Percentiles rank a stretch among this genome's conserved stretches.
phyloP scores from a whole-genome alignment of 2,113 vertebrate species.

The Erythrolamprus reginae region DNA sequence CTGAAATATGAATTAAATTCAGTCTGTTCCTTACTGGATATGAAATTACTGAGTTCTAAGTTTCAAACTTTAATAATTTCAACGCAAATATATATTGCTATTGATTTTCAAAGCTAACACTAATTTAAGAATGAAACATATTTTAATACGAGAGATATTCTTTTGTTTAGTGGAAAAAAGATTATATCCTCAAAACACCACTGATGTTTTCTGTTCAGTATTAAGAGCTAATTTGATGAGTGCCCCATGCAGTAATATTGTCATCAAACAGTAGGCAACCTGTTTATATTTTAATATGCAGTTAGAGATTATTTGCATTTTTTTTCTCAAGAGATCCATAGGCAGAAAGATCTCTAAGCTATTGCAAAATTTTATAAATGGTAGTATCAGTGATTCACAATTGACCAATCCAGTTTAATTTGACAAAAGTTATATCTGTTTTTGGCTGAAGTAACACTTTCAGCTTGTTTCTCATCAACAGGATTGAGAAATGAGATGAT shows the following conservation, averaged over 20 bases:
- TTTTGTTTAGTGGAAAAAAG: neutral
- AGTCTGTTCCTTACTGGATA: conserved; percentile 19
- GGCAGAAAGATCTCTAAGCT: conserved; percentile 17
- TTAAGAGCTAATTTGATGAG: conserved; percentile 49
- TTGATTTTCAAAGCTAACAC: neutral
- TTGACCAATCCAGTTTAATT: conserved; percentile 52
- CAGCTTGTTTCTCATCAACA: conserved; percentile 33
- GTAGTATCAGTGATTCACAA: conserved; percentile 53
- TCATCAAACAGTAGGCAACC: conserved; percentile 40
- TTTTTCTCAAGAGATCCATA: conserved; percentile 48
- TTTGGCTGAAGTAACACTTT: conserved; percentile 45
- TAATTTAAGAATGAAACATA: conserved; percentile 19
- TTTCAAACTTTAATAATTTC: neutral
- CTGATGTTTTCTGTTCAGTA: conserved; percentile 48
- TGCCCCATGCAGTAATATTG: conserved; percentile 11
- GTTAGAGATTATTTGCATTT: conserved; percentile 57
- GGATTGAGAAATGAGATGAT: conserved; percentile 24
- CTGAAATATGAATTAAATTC: neutral
- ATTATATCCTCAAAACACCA: conserved; percentile 30
- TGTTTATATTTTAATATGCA: conserved; percentile 45
- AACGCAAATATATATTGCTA: neutral
- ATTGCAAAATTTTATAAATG: conserved; percentile 52
- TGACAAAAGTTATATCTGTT: conserved; percentile 48
- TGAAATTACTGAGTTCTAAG: conserved; percentile 25
- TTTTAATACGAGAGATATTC: conserved; percentile 6